Conservation (phyloP, 2,888 invertebrate genomes). For the Metellina segmentata region DNA sequence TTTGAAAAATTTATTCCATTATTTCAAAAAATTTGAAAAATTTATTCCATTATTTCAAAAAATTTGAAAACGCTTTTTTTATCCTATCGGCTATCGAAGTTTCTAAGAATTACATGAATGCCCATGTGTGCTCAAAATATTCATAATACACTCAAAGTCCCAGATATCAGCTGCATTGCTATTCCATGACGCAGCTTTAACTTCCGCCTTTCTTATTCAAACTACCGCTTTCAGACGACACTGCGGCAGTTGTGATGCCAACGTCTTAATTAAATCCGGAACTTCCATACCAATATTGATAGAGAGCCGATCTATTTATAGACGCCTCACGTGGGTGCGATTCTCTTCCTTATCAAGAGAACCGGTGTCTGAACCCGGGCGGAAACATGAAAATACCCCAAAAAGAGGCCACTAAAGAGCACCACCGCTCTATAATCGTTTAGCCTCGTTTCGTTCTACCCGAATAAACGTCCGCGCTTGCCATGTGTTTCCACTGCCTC, state of each 20-base stretch:
- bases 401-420: slow-evolving; percentile 48
- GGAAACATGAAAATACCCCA: slow-evolving; percentile 48
- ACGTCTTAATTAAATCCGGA: not conserved
- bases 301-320: not conserved
- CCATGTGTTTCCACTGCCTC: slow-evolving; percentile 51
- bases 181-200: too few relatives aligned
- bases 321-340: slow-evolving; percentile 11
- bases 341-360: slow-evolving; percentile 13
- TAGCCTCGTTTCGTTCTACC: slow-evolving; percentile 59
- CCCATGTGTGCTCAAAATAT: too few relatives aligned
- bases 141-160: too few relatives aligned
- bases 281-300: not conserved
- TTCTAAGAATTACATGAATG: too few relatives aligned
- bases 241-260: not conserved
- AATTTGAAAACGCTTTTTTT: too few relatives aligned
- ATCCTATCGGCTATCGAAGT: too few relatives aligned
- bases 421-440: slow-evolving; percentile 32
- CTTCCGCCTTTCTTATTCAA: too few relatives aligned
- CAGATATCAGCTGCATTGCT: too few relatives aligned
- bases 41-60: too few relatives aligned
- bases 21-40: too few relatives aligned
- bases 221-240: too few relatives aligned
- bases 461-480: slow-evolving; percentile 31
- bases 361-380: slow-evolving; percentile 33
- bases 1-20: too few relatives aligned